These are phyloP conservation scores for Cistogaster globosa DNA, from an alignment of 2,888 invertebrate species.

Conservation along the genomic window DNA sequence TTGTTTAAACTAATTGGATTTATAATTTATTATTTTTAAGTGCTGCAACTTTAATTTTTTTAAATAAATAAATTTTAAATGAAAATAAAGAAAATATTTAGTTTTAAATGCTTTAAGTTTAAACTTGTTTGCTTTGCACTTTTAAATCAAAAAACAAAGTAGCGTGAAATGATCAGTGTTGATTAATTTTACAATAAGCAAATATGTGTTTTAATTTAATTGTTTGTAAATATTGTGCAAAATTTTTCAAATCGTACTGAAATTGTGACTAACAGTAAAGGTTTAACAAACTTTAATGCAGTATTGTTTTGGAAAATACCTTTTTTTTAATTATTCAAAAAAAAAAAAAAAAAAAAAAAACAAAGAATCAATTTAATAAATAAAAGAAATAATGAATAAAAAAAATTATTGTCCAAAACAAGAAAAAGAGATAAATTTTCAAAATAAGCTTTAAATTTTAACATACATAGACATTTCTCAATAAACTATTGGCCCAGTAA, in stretches of 20 bases:
- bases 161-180: neutral
- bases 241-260: neutral
- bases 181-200: neutral
- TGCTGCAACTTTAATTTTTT: too few relatives aligned
- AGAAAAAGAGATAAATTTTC: too few relatives aligned
- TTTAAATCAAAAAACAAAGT: neutral
- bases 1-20: conserved; percentile 22
- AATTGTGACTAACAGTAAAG: neutral
- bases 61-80: neutral
- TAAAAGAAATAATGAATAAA: too few relatives aligned
- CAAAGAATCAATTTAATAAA: too few relatives aligned
- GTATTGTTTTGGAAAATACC: too few relatives aligned
- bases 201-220: neutral
- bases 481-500: too few relatives aligned
- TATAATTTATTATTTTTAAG: neutral
- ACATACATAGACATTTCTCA: too few relatives aligned
- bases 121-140: conserved; percentile 5
- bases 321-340: too few relatives aligned
- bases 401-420: too few relatives aligned
- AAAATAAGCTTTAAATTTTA: too few relatives aligned
- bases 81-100: neutral
- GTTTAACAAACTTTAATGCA: too few relatives aligned
- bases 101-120: neutral
- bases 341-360: too few relatives aligned
- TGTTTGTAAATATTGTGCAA: neutral